Evolutionary conservation across 2,888 invertebrate genomes (phyloP).

Genomic region (Exephanes ischioxanthus): DNA sequence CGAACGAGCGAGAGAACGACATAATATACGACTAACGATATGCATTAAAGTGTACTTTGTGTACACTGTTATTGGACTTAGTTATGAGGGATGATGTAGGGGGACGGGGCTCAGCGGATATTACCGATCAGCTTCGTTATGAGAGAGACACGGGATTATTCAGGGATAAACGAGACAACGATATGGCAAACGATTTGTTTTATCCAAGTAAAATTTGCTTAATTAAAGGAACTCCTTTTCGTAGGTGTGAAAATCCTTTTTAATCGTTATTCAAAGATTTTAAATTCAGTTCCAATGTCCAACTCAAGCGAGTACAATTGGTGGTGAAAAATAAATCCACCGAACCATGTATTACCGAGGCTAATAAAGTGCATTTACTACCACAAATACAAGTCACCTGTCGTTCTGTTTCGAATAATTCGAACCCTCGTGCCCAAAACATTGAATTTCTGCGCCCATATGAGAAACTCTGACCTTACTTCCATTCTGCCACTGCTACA

Average conservation of each 20-base stretch:
- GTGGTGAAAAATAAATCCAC: neutral
- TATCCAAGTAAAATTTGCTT: neutral
- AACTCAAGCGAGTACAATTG: neutral
- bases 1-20: conserved; percentile 63
- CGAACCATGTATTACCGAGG: too few relatives aligned
- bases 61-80: neutral
- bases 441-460: neutral
- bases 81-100: neutral
- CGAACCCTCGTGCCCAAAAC: conserved; percentile 28
- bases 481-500: neutral
- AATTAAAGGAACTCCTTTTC: neutral
- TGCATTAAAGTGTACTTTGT: conserved; percentile 28
- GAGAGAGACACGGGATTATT: conserved; percentile 6
- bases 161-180: neutral
- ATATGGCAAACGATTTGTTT: neutral
- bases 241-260: neutral
- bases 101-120: neutral
- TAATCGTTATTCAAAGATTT: neutral
- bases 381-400: conserved; percentile 35
- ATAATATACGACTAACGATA: conserved; percentile 56
- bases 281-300: too few relatives aligned
- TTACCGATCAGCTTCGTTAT: neutral
- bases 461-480: neutral
- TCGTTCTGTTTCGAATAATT: conserved; percentile 72
- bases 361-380: too few relatives aligned